These are phyloP conservation scores for Phylloscopus collybita DNA, from an alignment of 2,797 vertebrate species.

Conservation along the genomic window DNA sequence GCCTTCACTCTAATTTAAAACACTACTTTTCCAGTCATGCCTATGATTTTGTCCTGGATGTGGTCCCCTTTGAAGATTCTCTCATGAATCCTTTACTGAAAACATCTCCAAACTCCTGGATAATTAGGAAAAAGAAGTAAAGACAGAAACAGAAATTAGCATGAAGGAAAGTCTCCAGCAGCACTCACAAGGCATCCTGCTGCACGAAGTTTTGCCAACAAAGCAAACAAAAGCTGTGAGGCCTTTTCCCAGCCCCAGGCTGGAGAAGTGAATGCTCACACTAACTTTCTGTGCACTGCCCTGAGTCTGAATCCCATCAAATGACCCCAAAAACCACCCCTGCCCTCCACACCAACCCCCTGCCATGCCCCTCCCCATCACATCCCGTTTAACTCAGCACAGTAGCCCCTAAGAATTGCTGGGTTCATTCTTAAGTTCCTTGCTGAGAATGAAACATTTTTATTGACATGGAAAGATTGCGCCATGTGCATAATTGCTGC, in stretches of 20 bases:
- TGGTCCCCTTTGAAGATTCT: conserved; percentile 37
- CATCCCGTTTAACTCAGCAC: conserved; percentile 30
- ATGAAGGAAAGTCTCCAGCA: conserved; percentile 13
- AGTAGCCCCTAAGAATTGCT: conserved; percentile 47
- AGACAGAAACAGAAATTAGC: conserved; percentile 12
- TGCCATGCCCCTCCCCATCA: neutral
- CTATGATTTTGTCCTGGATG: conserved; percentile 11
- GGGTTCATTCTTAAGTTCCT: conserved; percentile 44
- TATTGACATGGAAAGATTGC: conserved; percentile 65
- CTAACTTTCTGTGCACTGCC: neutral
- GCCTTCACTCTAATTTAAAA: conserved; percentile 42
- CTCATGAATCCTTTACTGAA: neutral
- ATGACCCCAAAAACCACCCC: neutral
- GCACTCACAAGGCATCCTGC: conserved; percentile 26
- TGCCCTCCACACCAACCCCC: neutral
- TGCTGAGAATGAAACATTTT: conserved; percentile 63
- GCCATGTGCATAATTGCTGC: conserved; percentile 64
- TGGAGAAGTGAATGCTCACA: neutral
- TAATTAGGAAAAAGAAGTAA: neutral
- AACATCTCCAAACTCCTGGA: conserved; percentile 44
- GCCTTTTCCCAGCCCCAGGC: neutral
- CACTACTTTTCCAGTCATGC: conserved; percentile 29
- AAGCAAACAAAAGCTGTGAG: conserved; percentile 46
- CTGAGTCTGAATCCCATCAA: neutral
- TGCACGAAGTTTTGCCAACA: neutral